phyloP scores from a whole-genome alignment of 1,140 invertebrate genomes.

The Sitobion miscanthi region DNA sequence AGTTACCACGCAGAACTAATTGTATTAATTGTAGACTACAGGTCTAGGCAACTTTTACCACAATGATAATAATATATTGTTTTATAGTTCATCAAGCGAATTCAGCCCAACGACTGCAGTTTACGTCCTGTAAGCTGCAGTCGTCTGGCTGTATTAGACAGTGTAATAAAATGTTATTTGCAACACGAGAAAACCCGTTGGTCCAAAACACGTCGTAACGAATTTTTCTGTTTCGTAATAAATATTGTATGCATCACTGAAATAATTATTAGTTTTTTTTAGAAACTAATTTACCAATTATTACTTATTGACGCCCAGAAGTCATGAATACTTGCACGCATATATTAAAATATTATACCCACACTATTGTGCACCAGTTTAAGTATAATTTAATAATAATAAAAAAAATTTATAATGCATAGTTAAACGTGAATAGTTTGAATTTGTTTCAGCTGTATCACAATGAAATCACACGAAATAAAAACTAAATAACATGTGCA shows the following conservation, averaged over 20 bases:
- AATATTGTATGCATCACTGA: not conserved
- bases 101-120: too few species aligned
- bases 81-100: too few species aligned
- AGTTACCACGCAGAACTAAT: too few species aligned
- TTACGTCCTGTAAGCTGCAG: not conserved
- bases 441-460: not conserved
- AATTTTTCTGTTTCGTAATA: not conserved
- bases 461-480: not conserved
- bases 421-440: not conserved
- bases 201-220: not conserved
- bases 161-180: not conserved
- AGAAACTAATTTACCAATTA: not conserved
- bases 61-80: too few species aligned
- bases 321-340: not conserved
- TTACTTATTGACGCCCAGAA: not conserved
- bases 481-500: too few species aligned
- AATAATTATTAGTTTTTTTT: not conserved
- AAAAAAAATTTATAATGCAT: too few species aligned
- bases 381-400: not conserved
- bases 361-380: not conserved
- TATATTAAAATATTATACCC: not conserved
- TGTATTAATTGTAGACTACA: too few species aligned
- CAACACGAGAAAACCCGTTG: not conserved
- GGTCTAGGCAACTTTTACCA: too few species aligned
- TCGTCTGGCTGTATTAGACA: too few species aligned